Evolutionary conservation across 1,140 invertebrate genomes (phyloP), one percentile per base, ranked within the genome.

Genomic region (Habropoda laboriosa): DNA sequence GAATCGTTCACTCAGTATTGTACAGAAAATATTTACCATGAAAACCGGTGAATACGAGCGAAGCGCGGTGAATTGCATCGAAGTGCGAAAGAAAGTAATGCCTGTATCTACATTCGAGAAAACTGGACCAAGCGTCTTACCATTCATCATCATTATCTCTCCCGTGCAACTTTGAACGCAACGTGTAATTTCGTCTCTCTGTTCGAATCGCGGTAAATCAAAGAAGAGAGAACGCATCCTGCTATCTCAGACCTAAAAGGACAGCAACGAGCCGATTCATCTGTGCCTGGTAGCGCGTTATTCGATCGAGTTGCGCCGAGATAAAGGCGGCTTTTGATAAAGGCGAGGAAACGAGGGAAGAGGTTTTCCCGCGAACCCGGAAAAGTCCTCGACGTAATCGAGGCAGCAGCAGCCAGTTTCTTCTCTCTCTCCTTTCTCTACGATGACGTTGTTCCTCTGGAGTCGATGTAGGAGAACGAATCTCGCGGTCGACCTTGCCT

Each of bases 401-500:
- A 35, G 32, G 3, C 32, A 32, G 1, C n/a, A n/a, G n/a, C n/a
- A 49, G n/a, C 7, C 13, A 49, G n/a, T 21, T 1, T 12, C 16
- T 49, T 21, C 16, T 30, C 40, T 27, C 58, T 63, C 55, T 38
- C 57, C 35, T 66, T 66, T 75, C 73, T 55, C 73, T 21, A 55
- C 53, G 55, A 13, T 51, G 30, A 49, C 47, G 2, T 67, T 71
- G n/a, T 71, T 47, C 32, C 10, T 7, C 16, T n/a, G n/a, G n/a
- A 12, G 4, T 40, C 61, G 27, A n/a, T n/a, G 40, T 53, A 61
- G 21, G 10, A 35, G n/a, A 71, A 21, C 51, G 67, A 60, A 47
- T 74, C 35, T 64, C 55, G 27, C 49, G 66, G 30, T 47, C 83
- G 84, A 85, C 75, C 84, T 85, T 82, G 83, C 70, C 79, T 72